These are phyloP conservation scores for Prunella strophiata DNA, from an alignment of 2,797 vertebrate species.

Conservation along the genomic window DNA sequence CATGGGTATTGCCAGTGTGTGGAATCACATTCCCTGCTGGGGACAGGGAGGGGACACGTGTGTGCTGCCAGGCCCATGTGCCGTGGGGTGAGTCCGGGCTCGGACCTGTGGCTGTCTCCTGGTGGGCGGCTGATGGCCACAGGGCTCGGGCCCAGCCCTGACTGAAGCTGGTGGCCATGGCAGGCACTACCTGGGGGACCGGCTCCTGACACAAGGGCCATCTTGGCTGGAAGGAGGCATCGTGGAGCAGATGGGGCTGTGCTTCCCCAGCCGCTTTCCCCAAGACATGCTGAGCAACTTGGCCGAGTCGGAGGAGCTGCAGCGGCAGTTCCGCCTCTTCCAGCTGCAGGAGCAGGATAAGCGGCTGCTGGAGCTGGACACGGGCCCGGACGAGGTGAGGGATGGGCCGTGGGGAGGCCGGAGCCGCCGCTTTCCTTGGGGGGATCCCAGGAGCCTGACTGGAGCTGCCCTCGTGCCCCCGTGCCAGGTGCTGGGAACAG, in stretches of 20 bases:
- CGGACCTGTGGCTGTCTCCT: neutral
- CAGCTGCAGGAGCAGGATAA: constrained; percentile 88
- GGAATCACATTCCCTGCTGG: neutral
- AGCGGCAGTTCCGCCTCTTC: constrained; percentile 88
- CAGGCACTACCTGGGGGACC: constrained; percentile 91
- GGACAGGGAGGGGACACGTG: neutral
- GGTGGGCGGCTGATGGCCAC: neutral
- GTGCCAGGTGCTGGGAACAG: constrained; percentile 76
- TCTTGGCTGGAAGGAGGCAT: constrained; percentile 89
- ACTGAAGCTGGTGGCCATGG: neutral
- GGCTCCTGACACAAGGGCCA: constrained; percentile 85
- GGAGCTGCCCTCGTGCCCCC: accelerated
- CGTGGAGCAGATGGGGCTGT: constrained; percentile 89
- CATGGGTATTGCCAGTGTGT: accelerated
- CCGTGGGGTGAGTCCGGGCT: accelerated
- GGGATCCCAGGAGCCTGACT: neutral
- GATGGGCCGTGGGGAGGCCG: neutral
- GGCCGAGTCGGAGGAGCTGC: constrained; percentile 83
- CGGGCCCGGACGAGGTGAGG: neutral
- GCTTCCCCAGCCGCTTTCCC: constrained; percentile 92
- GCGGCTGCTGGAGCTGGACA: constrained; percentile 77
- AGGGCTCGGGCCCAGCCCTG: neutral
- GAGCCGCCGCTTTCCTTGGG: accelerated
- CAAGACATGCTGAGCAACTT: constrained; percentile 93
- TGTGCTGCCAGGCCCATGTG: accelerated